A percentile compares a stretch with the other conserved stretches of the same genome.
These are phyloP conservation scores for Candoia aspera DNA, from an alignment of 2,113 vertebrate genomes.

Conservation along the genomic window DNA sequence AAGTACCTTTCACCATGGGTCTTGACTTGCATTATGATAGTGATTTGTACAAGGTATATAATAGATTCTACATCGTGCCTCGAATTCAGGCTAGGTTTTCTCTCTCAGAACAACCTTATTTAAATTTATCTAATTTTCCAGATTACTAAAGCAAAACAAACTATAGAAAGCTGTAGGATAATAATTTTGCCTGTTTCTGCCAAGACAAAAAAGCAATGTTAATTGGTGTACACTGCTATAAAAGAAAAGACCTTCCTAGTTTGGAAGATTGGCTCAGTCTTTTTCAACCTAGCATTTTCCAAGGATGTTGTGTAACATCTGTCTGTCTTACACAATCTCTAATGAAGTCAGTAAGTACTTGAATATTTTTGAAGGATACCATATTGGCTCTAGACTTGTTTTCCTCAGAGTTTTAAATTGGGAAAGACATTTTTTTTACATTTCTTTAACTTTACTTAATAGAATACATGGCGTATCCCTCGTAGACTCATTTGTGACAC, in stretches of 20 bases:
- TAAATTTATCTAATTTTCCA: background rate
- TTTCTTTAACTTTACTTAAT: background rate
- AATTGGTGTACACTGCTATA: background rate
- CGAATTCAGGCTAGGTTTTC: background rate
- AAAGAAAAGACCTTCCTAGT: background rate
- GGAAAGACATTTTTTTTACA: background rate
- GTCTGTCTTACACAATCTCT: background rate
- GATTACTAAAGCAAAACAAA: background rate
- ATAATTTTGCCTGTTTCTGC: background rate
- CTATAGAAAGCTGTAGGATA: background rate
- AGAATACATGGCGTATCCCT: background rate
- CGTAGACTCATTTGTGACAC: background rate
- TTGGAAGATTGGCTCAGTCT: background rate
- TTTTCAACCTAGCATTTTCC: background rate
- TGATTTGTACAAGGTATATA: background rate
- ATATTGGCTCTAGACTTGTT: background rate
- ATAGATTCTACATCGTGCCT: background rate
- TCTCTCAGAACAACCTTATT: background rate
- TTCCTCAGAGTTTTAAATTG: background rate
- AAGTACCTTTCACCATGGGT: background rate
- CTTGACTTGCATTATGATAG: background rate
- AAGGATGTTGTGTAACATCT: background rate
- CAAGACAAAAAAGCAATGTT: background rate
- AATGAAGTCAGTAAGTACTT: background rate
- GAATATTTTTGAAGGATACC: background rate